A percentile compares a stretch with the other conserved stretches of the same genome.
These are phyloP conservation scores for Malurus melanocephalus DNA, from an alignment of 2,113 vertebrate genomes.

Conservation along the genomic window DNA sequence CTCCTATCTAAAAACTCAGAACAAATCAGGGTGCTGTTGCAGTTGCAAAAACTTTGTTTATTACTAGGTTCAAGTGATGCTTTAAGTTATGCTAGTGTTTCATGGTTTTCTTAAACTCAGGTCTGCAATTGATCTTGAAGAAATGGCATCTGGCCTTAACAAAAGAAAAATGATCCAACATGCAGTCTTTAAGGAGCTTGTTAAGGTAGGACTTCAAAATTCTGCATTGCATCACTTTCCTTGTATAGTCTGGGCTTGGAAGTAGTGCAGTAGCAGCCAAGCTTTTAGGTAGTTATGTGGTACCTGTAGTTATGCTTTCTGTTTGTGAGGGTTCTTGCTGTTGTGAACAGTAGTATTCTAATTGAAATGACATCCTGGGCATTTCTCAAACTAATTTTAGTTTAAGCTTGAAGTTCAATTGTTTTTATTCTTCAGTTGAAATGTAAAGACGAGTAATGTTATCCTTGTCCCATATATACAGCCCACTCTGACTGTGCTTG, in stretches of 20 bases:
- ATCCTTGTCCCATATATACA: not conserved
- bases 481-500: not conserved
- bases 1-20: not conserved
- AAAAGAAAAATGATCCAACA: conserved; percentile 99
- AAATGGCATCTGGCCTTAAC: conserved; percentile 98
- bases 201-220: conserved; percentile 82
- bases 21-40: not conserved
- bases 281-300: not conserved
- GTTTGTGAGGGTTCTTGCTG: not conserved
- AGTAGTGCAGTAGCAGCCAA: not conserved
- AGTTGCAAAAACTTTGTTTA: not conserved
- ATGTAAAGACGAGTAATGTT: not conserved
- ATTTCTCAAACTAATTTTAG: not conserved
- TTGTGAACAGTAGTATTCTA: not conserved
- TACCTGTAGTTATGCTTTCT: not conserved
- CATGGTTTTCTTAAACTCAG: conserved; percentile 63
- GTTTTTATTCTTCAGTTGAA: not conserved
- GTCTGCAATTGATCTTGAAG: conserved; percentile 96
- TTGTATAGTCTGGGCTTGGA: not conserved
- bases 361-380: not conserved
- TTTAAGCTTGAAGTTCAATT: not conserved
- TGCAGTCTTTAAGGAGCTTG: conserved; percentile 97
- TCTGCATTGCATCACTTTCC: not conserved
- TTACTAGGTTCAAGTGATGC: not conserved
- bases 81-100: not conserved